Conservation (phyloP, 2,113 vertebrate genomes). For the Tachycineta bicolor region DNA sequence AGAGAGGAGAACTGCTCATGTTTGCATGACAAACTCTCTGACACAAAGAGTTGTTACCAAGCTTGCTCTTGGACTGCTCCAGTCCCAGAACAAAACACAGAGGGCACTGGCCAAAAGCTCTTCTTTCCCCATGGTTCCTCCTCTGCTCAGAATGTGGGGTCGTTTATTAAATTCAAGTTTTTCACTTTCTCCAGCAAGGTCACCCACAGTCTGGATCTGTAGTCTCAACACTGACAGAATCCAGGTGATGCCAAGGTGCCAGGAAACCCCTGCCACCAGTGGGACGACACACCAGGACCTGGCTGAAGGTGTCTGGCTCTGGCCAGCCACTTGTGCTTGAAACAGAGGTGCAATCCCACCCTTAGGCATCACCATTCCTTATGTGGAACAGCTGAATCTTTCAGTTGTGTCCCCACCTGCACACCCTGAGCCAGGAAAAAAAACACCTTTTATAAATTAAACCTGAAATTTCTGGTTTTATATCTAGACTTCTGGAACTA, state of each 20-base stretch:
- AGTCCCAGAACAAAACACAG: not conserved
- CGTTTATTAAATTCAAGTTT: not conserved
- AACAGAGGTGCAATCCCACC: not conserved
- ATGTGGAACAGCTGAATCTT: not conserved
- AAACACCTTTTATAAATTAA: not conserved
- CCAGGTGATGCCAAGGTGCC: not conserved
- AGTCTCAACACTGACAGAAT: not conserved
- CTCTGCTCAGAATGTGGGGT: not conserved
- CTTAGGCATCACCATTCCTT: not conserved
- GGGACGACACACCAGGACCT: rapidly evolving
- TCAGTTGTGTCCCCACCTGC: not conserved
- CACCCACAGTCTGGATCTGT: not conserved
- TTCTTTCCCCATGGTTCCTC: not conserved
- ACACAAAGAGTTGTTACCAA: not conserved
- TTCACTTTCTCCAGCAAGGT: not conserved
- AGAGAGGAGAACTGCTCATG: not conserved
- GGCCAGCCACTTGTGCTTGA: not conserved
- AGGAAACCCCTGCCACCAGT: not conserved
- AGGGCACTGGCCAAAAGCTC: not conserved
- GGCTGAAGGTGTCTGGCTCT: not conserved
- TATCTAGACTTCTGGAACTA: not conserved
- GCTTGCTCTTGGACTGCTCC: not conserved
- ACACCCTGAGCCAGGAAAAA: not conserved
- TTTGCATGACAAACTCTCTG: not conserved
- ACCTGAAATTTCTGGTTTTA: not conserved